phyloP scores from a whole-genome alignment of 92 coral and sea anemone genomes.

The Zoanthus solanderi region DNA sequence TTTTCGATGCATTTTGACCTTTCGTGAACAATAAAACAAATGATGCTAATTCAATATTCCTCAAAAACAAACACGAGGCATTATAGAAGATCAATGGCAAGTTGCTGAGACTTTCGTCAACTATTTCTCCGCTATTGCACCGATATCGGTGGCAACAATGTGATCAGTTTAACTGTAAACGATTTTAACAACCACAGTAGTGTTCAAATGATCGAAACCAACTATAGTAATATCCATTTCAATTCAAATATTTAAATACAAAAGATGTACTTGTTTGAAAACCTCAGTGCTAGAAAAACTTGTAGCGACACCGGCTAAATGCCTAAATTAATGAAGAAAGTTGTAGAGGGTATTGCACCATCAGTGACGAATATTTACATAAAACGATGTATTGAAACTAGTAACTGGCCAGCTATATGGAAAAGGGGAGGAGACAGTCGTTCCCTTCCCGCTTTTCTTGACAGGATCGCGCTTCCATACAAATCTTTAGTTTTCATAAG shows the following conservation, averaged over 20 bases:
- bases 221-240: background rate
- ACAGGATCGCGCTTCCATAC: no score
- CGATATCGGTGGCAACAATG: conserved; percentile 49
- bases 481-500: no score
- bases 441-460: no score
- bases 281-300: conserved; percentile 19
- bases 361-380: conserved; percentile 14
- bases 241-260: background rate
- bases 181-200: conserved; percentile 54
- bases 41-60: no score
- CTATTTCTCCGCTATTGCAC: conserved; percentile 60
- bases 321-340: conserved; percentile 1
- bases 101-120: background rate
- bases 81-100: background rate
- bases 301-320: background rate
- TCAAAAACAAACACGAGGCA: conserved; percentile 1
- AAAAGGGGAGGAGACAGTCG: background rate
- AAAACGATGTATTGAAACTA: background rate
- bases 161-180: conserved; percentile 1
- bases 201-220: conserved; percentile 33
- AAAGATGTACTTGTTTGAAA: conserved; percentile 22
- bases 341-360: background rate
- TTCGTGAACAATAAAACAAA: no score
- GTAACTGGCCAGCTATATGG: no score
- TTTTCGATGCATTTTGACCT: background rate